Evolutionary conservation across 2,888 invertebrate genomes (phyloP).

Genomic region (Lasioglossum malachurum): DNA sequence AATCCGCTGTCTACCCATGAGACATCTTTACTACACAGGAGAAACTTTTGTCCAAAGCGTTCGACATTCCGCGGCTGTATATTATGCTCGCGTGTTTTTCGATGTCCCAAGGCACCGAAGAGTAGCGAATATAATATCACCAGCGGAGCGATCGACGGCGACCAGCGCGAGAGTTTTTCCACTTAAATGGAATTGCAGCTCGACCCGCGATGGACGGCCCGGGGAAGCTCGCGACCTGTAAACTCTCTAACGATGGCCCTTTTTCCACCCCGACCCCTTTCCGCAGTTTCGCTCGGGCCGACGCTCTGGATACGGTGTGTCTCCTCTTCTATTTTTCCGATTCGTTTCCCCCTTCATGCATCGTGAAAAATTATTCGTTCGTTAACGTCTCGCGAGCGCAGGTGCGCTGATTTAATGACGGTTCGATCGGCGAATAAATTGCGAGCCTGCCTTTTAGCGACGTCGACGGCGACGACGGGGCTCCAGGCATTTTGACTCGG

Average conservation of each 20-base stretch:
- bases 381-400: constrained; percentile 35
- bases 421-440: constrained; percentile 37
- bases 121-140: constrained; percentile 40
- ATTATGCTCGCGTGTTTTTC: background rate
- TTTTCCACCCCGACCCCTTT: background rate
- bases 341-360: constrained; percentile 15
- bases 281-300: background rate
- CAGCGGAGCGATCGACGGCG: constrained; percentile 35
- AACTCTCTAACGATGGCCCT: constrained; percentile 10
- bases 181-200: constrained; percentile 40
- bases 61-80: too few species aligned
- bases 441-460: constrained; percentile 11
- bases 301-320: background rate
- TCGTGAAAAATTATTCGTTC: constrained; percentile 42
- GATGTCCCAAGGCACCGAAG: constrained; percentile 2
- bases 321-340: constrained; percentile 10
- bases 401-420: constrained; percentile 37
- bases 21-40: too few species aligned
- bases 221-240: constrained; percentile 34
- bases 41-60: too few species aligned
- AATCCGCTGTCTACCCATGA: too few species aligned
- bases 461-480: background rate
- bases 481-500: constrained; percentile 6
- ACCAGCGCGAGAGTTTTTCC: constrained; percentile 38
- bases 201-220: constrained; percentile 35